Percentiles rank a stretch among this genome's conserved stretches.
These are phyloP conservation scores for Dicyrtomina minuta DNA, from an alignment of 2,888 invertebrate genomes.

Conservation along the genomic window DNA sequence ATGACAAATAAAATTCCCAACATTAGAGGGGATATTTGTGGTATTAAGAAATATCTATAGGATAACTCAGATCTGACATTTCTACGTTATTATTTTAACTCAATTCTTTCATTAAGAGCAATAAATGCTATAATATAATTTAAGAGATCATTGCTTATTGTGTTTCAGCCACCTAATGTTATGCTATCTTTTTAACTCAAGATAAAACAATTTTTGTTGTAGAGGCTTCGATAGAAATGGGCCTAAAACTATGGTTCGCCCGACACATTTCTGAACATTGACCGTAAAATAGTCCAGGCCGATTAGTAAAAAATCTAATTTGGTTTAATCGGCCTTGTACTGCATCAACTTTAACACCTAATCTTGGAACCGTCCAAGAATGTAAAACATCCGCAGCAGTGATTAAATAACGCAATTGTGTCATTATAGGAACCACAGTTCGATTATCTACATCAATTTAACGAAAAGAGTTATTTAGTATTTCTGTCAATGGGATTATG, in stretches of 20 bases:
- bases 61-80: conserved; percentile 69
- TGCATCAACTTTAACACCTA: conserved; percentile 68
- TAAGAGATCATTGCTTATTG: conserved; percentile 74
- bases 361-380: conserved; percentile 65
- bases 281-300: conserved; percentile 68
- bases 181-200: no score
- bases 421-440: conserved; percentile 63
- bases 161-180: conserved; percentile 55
- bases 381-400: conserved; percentile 68
- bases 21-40: conserved; percentile 68
- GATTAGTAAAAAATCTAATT: conserved; percentile 64
- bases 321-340: conserved; percentile 63
- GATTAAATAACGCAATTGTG: conserved; percentile 66
- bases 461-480: conserved; percentile 64
- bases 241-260: conserved; percentile 77
- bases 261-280: conserved; percentile 84
- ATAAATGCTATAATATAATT: conserved; percentile 67
- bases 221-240: conserved; percentile 70
- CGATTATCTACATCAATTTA: conserved; percentile 68
- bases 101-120: conserved; percentile 65
- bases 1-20: no score
- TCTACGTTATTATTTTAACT: conserved; percentile 66
- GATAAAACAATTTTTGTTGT: no score
- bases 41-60: conserved; percentile 64
- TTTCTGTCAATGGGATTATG: conserved; percentile 61